Evolutionary conservation across 2,113 vertebrate genomes (phyloP), one percentile per base, ranked within the genome.

Genomic region (Pomatorhinus ruficollis): DNA sequence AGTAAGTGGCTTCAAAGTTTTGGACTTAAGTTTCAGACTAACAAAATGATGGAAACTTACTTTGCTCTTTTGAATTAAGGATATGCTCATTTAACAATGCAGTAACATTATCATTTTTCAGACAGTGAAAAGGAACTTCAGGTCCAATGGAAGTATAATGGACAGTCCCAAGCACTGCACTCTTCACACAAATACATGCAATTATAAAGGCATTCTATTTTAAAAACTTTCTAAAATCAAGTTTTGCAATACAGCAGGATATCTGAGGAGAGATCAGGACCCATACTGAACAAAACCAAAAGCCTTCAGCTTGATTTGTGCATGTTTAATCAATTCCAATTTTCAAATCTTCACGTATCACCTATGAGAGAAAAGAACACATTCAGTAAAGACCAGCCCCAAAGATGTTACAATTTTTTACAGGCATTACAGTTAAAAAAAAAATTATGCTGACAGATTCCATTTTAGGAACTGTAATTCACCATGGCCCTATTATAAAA

Each of bases 161-260:
- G 77, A 90, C 65, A 61, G 66, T 93, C 78, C 77, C 86, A 95
- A 61, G 93, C 89, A 95, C 92, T 84, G 88, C 81, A 96, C 93
- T 94, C 90, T 75, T 94, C 86, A 96, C 93, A 96, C 44, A 92
- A 81, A 96, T 76, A 94, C 96, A 96, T 96, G 94, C 96, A 96
- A 70, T 90, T 94, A 94, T 57, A 96, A 75, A 85, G 80, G 87
- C 90, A 90, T 92, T 92, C 88, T 89, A 96, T 70, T 95, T 90
- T n/a, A n/a, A 88, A 96, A 92, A 95, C 88, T 84, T 93, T 40
- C 83, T 90, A 89, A 93, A 71, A 82, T 95, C 77, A 86, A 90
- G 64, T 90, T 90, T 76, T 89, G 80, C 86, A 91, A 90, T 86
- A 89, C 85, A 94, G 83, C 81, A 95, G 94, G 68, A 83, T 92